Base-by-base conservation (phyloP, 2,888 invertebrate species). In the Drosophila percnosoma region DNA sequence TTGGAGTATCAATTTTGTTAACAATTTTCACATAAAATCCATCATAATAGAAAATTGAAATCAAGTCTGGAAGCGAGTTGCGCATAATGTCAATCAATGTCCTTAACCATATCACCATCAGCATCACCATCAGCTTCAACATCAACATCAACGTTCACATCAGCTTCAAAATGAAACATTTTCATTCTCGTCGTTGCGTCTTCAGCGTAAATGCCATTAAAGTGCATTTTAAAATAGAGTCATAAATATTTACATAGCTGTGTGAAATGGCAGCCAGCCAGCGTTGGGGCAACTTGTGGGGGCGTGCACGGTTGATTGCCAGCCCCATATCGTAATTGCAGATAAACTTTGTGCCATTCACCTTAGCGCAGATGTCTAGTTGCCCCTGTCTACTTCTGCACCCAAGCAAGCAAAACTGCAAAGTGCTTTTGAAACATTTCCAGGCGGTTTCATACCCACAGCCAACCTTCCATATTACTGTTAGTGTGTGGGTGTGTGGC, bases 341-440 rank as follows among this genome's bases (percentile, higher is more conserved):
- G 90, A 79, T 90, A 90, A 89, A 88, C 83, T 89, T 87, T 87
- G 69, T 88, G 83, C 86, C 88, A 89, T 89, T 87, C 89, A 90
- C 86, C 88, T 79, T 82, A 87, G 82, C 68, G 76, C n/a, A 29
- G 40, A 60, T 78, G 83, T 77, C 83, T 83, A 74, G 76, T 71
- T 75, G 49, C 61, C 62, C 49, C 64, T 69, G 69, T 69, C 67
- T 59, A 48, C 59, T 42, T 59, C 51, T 51, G 53, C 57, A 49
- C 31, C 33, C 36, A 21, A 24, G 59, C 51, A 49, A 58, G 62
- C 55, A 45, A 68, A 45, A 70, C 73, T 80, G 83, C 72, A 82
- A 86, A 86, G 89, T 85, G 89, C 86, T 79, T 85, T 83, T 64
- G 65, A 83, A 87, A 78, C 90, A 89, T 87, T 83, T 76, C 73